Evolutionary conservation across 2,113 vertebrate genomes (phyloP).

Genomic region (Cyanoderma ruficeps): DNA sequence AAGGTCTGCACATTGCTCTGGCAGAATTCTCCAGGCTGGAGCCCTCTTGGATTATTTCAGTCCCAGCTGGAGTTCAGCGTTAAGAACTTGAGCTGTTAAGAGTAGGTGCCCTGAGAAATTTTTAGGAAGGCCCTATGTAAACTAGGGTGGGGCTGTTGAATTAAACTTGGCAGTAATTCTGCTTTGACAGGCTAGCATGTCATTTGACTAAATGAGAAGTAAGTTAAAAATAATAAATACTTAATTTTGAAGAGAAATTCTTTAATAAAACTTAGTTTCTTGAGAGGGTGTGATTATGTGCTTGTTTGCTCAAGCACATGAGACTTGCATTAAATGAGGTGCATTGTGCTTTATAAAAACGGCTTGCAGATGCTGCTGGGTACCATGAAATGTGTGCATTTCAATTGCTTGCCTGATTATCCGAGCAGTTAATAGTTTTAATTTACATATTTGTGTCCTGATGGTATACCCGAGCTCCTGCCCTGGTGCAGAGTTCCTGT

Average conservation of each 20-base stretch:
- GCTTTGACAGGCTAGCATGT: neutral
- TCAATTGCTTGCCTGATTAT: neutral
- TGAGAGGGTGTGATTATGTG: neutral
- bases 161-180: neutral
- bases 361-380: neutral
- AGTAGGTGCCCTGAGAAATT: neutral
- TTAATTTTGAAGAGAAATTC: neutral
- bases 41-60: neutral
- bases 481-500: neutral
- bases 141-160: neutral
- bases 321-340: neutral
- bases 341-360: fast-evolving
- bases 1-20: fast-evolving
- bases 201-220: neutral
- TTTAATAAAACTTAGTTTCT: neutral
- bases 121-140: neutral
- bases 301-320: fast-evolving
- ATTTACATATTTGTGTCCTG: neutral
- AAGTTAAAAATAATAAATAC: neutral
- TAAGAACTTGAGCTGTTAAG: neutral
- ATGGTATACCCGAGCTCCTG: fast-evolving
- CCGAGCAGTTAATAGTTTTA: fast-evolving
- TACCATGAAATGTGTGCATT: fast-evolving
- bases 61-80: neutral
- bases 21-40: neutral